phyloP scores from a whole-genome alignment of 2,113 vertebrate species.

The Lepus americanus region DNA sequence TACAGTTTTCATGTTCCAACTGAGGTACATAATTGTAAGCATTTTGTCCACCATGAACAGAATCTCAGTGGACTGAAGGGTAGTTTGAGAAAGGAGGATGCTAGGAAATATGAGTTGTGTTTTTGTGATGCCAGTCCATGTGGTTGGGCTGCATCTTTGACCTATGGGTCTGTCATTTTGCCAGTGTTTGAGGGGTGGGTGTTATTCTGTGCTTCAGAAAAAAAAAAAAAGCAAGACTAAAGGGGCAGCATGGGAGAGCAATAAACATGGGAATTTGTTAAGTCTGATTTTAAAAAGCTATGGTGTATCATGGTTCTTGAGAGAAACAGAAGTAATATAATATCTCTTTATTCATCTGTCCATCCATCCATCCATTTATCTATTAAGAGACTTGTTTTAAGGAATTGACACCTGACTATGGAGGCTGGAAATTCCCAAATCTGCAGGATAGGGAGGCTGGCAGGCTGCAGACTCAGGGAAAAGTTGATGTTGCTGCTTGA shows the following conservation, averaged over 20 bases:
- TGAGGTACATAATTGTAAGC: not conserved
- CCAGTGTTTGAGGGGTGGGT: slow-evolving; percentile 3
- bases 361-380: not conserved
- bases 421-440: not conserved
- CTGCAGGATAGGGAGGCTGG: not conserved
- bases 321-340: not conserved
- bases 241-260: not conserved
- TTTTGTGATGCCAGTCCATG: slow-evolving; percentile 6
- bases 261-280: not conserved
- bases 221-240: not conserved
- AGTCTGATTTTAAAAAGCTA: not conserved
- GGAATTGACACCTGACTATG: not conserved
- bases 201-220: not conserved
- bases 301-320: not conserved
- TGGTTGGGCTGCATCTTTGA: not conserved
- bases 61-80: not conserved
- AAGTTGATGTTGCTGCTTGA: not conserved
- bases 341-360: not conserved
- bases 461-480: not conserved
- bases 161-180: not conserved
- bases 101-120: not conserved
- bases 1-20: not conserved
- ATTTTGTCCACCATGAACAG: not conserved
- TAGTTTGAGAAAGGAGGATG: not conserved
- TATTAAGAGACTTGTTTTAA: not conserved